Percentiles rank a stretch among this genome's conserved stretches.
Evolutionary conservation across 2,113 vertebrate species (phyloP).

Genomic region (Rynchops niger): DNA sequence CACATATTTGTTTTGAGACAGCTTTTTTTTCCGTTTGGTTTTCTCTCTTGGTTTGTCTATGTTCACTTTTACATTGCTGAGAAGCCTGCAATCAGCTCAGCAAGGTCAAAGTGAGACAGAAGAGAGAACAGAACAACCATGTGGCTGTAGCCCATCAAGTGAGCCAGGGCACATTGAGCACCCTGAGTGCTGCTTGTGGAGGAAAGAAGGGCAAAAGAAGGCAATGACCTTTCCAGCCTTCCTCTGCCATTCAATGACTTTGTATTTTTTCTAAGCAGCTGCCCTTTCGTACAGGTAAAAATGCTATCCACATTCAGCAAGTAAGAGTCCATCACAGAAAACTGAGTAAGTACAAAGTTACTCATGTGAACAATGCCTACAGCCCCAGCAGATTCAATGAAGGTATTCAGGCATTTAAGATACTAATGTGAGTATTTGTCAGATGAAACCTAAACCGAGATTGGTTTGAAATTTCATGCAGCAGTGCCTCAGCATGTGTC

Average conservation of each 20-base stretch:
- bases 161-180: accelerated
- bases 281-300: neutral
- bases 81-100: neutral
- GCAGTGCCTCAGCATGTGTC: neutral
- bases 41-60: neutral
- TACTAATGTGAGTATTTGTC: neutral
- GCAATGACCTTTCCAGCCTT: neutral
- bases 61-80: neutral
- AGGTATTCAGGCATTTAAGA: neutral
- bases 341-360: neutral
- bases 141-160: neutral
- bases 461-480: neutral
- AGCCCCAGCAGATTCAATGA: neutral
- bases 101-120: neutral
- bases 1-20: neutral
- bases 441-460: neutral
- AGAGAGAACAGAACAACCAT: neutral
- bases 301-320: neutral
- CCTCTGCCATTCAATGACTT: neutral
- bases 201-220: neutral
- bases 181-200: neutral
- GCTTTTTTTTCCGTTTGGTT: neutral
- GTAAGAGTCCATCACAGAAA: neutral
- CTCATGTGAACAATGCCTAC: neutral
- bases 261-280: neutral